These are phyloP conservation scores for Hylaeus volcanicus DNA, from an alignment of 1,140 invertebrate genomes.

Conservation along the genomic window DNA sequence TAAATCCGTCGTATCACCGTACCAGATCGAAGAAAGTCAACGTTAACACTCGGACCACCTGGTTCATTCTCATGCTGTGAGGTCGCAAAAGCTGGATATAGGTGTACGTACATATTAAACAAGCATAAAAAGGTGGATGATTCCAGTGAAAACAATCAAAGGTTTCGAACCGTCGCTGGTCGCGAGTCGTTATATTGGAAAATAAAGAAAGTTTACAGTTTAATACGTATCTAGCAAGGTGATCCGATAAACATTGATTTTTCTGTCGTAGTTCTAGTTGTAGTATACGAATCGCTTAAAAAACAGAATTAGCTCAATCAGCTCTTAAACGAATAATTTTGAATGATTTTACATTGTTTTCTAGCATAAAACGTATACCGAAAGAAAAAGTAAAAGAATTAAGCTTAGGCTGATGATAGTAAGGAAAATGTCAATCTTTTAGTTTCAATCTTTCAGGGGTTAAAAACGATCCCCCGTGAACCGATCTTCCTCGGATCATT, in stretches of 20 bases:
- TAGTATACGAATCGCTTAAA: no score
- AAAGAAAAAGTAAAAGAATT: neutral
- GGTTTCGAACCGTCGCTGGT: neutral
- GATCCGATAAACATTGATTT: no score
- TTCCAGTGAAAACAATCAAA: neutral
- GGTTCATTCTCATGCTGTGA: constrained; percentile 16
- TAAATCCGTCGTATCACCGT: constrained; percentile 43
- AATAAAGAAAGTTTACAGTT: neutral
- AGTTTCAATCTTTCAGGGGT: neutral
- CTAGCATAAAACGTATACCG: no score
- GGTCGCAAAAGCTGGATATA: constrained; percentile 65
- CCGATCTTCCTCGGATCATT: constrained; percentile 28
- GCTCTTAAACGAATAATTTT: no score
- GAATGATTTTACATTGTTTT: no score
- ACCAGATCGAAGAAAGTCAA: constrained; percentile 31
- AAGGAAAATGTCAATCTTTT: neutral
- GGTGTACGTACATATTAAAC: constrained; percentile 37
- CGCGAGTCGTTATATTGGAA: no score
- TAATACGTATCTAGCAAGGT: no score
- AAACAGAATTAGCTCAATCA: no score
- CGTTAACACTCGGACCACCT: constrained; percentile 59
- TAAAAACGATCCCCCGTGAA: constrained; percentile 19
- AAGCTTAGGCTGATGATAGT: neutral
- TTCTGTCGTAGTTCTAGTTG: no score
- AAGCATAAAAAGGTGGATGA: constrained; percentile 1